phyloP scores from a whole-genome alignment of 2,888 invertebrate genomes.

The Macrophya annulata region DNA sequence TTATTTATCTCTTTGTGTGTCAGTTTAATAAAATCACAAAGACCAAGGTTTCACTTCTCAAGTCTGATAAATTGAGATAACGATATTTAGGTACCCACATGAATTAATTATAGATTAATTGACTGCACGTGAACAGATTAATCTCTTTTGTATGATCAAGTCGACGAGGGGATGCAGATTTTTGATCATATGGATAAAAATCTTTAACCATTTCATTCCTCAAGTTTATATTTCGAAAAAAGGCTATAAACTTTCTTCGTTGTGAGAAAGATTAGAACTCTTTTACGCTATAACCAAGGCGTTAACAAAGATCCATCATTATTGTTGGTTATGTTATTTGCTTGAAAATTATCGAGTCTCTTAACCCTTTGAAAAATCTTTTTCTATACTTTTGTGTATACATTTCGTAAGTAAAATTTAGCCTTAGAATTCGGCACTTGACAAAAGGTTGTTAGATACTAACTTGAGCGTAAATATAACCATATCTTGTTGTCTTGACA shows the following conservation, averaged over 20 bases:
- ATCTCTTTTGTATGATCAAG: background rate
- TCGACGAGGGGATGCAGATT: background rate
- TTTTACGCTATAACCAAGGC: background rate
- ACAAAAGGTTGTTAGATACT: conserved; percentile 1
- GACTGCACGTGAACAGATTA: background rate
- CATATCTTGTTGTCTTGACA: conserved; percentile 14
- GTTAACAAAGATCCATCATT: conserved; percentile 14
- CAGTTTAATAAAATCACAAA: background rate
- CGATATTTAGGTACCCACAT: background rate
- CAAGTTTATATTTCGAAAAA: background rate
- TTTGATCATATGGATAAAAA: background rate
- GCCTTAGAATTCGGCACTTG: conserved; percentile 16
- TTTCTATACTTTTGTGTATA: background rate
- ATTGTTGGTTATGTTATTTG: conserved; percentile 15
- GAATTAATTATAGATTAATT: background rate
- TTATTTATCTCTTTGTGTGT: background rate
- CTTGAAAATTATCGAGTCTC: background rate
- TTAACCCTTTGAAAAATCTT: background rate
- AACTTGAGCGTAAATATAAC: conserved; percentile 1
- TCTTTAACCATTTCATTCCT: too few relatives aligned
- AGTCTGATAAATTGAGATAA: conserved; percentile 22
- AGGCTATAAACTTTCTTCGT: background rate
- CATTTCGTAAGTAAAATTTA: background rate
- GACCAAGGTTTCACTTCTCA: background rate
- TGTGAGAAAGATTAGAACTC: background rate